Base-by-base conservation (phyloP, 2,888 invertebrate species). In the Prenolepis imparis region DNA sequence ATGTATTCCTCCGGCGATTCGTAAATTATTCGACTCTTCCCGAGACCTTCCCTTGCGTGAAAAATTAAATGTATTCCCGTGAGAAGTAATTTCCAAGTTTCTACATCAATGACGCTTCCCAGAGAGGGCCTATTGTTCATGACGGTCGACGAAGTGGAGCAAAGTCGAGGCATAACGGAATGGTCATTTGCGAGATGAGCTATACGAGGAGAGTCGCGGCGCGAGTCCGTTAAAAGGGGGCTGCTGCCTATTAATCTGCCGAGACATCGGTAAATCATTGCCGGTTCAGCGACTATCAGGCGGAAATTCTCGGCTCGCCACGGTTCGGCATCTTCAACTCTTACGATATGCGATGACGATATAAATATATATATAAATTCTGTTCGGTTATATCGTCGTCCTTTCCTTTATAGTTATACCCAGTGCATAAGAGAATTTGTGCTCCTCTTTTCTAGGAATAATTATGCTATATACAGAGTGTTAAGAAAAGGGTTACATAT, bases 191-290 rank as follows among this genome's bases (percentile, higher is more conserved):
- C 52, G 63, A 74, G 81, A 81, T 81, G 61, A 81, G 74, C 81
- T 81, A 63, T 28, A 21, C 36, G 36, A 36, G 63, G 48, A 52
- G 63, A 75, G 48, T 59, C 74, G 68, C 44, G 63, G 72, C 67
- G 67, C 75, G 78, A 28, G 28, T 5, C 81, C 74, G 84, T 81
- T 84, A 84, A 81, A 84, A 72, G 55, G 12, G 48, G 44, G 52
- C 21, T 52, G 11, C 21, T 57, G 70, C 70, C 81, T 84, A 85
- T 86, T 86, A 86, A 84, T 86, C 81, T 84, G 57, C 59, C 70
- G 75, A 70, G 81, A 66, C 66, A 82, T 73, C 84, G 74, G 81
- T 86, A 84, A 86, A 86, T 86, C 85, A 86, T 86, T 86, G 85
- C 84, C 81, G 81, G 72, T 86, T 78, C 81, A 86, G 72, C 81